A percentile compares a stretch with the other conserved stretches of the same genome.
phyloP scores from a whole-genome alignment of 2,797 vertebrate species.

The Emydoidea blandingii region DNA sequence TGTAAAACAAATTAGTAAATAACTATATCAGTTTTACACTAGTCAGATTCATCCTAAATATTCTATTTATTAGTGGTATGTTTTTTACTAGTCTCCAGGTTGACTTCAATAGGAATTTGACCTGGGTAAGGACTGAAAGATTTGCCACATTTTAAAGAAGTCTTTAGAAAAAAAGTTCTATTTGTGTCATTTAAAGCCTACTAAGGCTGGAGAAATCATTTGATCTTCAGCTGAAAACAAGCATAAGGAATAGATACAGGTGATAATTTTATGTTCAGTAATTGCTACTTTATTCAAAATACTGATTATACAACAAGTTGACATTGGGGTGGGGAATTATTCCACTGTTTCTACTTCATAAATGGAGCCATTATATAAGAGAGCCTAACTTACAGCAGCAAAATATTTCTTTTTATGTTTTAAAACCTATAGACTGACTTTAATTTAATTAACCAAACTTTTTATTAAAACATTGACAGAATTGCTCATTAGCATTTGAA shows the following conservation, averaged over 20 bases:
- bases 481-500: not conserved
- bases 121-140: slow-evolving; percentile 21
- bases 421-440: not conserved
- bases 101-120: slow-evolving; percentile 12
- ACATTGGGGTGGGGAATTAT: not conserved
- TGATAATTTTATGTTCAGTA: not conserved
- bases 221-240: slow-evolving; percentile 26
- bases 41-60: not conserved
- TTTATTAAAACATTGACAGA: not conserved
- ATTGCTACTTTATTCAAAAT: slow-evolving; percentile 16
- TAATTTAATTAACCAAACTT: slow-evolving; percentile 33
- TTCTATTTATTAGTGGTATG: not conserved
- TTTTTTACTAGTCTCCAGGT: not conserved
- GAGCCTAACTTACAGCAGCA: not conserved
- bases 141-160: slow-evolving; percentile 39
- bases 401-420: not conserved
- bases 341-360: slow-evolving; percentile 11
- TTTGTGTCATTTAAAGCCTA: slow-evolving; percentile 61
- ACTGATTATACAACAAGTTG: not conserved
- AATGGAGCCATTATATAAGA: not conserved
- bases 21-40: not conserved
- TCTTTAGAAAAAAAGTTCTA: not conserved
- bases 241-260: not conserved
- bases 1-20: not conserved
- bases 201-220: slow-evolving; percentile 41